Percentiles rank a stretch among this genome's conserved stretches.
These are phyloP conservation scores for Adoxophyes honmai DNA, from an alignment of 1,140 invertebrate genomes.

Conservation along the genomic window DNA sequence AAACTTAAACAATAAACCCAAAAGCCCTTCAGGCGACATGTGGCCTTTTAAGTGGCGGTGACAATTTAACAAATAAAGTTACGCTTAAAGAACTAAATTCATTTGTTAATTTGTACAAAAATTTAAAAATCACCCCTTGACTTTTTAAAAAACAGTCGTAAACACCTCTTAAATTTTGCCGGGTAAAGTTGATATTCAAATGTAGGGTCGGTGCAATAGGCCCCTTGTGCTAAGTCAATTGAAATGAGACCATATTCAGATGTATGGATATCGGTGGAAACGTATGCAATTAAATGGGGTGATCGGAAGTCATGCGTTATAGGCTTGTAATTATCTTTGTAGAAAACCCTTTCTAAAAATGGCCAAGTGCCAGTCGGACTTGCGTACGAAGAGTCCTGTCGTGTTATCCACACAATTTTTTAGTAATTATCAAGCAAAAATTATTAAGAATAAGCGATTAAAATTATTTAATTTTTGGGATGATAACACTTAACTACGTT, in stretches of 20 bases:
- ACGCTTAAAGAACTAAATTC: conserved; percentile 64
- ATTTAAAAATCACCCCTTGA: conserved; percentile 16
- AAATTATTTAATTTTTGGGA: too few relatives aligned
- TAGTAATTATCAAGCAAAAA: too few relatives aligned
- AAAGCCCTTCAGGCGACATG: conserved; percentile 71
- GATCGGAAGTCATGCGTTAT: conserved; percentile 52
- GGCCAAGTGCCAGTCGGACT: too few relatives aligned
- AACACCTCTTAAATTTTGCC: too few relatives aligned
- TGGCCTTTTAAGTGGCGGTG: conserved; percentile 73
- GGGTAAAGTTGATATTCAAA: too few relatives aligned
- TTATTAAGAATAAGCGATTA: too few relatives aligned
- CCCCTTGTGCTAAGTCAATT: conserved; percentile 50
- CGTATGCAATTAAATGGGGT: conserved; percentile 72
- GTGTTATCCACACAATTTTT: too few relatives aligned
- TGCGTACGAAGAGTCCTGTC: too few relatives aligned
- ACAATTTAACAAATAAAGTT: conserved; percentile 74
- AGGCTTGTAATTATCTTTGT: conserved; percentile 31
- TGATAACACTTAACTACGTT: too few relatives aligned
- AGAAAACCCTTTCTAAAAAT: too few relatives aligned
- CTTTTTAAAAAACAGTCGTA: too few relatives aligned
- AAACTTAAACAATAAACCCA: conserved; percentile 51
- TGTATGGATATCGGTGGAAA: conserved; percentile 67
- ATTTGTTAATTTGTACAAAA: conserved; percentile 37
- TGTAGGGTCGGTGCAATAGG: conserved; percentile 12
- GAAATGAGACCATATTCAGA: conserved; percentile 70